Conservation (phyloP, 2,888 invertebrate genomes). For the Luperina nickerlii region DNA sequence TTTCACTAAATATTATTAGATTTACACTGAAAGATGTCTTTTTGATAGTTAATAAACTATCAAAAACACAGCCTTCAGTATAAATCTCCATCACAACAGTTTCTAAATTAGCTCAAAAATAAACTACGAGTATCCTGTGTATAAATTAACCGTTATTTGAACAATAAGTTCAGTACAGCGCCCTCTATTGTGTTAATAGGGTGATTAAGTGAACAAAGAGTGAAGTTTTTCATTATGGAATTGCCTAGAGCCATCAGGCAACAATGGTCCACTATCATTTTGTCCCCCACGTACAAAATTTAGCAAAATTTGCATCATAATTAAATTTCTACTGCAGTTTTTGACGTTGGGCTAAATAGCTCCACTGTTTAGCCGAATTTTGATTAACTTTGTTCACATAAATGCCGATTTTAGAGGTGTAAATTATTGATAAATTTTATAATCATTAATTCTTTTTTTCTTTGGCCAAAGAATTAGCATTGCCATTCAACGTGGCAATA, state of each 20-base stretch:
- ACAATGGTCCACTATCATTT: conserved; percentile 57
- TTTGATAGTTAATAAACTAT: neutral
- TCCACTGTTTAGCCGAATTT: conserved; percentile 14
- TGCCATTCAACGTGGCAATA: no score
- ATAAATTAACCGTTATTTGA: conserved; percentile 44
- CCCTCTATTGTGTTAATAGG: conserved; percentile 66
- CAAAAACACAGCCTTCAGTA: neutral
- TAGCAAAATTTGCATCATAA: conserved; percentile 54
- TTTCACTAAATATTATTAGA: no score
- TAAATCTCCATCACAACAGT: neutral
- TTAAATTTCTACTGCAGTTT: conserved; percentile 56
- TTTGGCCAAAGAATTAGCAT: no score
- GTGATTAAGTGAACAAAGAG: conserved; percentile 67
- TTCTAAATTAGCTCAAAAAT: conserved; percentile 25
- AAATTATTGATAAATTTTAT: conserved; percentile 37
- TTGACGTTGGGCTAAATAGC: conserved; percentile 33
- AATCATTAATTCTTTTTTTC: no score
- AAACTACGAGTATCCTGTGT: conserved; percentile 27
- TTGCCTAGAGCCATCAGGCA: conserved; percentile 54
- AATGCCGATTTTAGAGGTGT: conserved; percentile 19
- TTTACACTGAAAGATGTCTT: no score
- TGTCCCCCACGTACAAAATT: conserved; percentile 44
- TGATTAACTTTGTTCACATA: conserved; percentile 19
- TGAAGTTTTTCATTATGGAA: conserved; percentile 65
- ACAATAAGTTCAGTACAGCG: conserved; percentile 63